Conservation (phyloP, 2,888 invertebrate genomes). For the Synanthedon tipuliformis region DNA sequence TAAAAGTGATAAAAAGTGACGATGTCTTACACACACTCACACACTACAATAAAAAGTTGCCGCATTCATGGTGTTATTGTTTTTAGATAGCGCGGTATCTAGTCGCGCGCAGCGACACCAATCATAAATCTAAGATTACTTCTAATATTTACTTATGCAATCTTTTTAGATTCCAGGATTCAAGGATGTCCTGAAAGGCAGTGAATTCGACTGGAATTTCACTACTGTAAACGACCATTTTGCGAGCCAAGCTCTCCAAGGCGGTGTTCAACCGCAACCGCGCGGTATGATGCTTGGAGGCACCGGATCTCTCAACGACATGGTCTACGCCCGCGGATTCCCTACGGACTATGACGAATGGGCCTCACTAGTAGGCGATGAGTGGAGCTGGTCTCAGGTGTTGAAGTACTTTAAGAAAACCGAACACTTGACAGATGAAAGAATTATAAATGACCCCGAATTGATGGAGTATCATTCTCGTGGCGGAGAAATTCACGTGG, state of each 20-base stretch:
- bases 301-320: constrained; percentile 46
- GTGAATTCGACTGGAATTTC: constrained; percentile 50
- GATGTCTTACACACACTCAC: too few species aligned
- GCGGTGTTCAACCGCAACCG: constrained; percentile 36
- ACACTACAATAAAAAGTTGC: too few species aligned
- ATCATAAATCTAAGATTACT: too few species aligned
- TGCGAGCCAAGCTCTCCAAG: constrained; percentile 34
- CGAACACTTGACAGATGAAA: constrained; percentile 41
- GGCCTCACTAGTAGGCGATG: constrained; percentile 27
- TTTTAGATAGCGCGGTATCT: too few species aligned
- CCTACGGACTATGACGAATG: constrained; percentile 49
- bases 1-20: too few species aligned
- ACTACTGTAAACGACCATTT: constrained; percentile 31
- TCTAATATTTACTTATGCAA: neutral
- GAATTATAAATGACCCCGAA: constrained; percentile 28
- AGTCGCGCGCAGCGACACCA: too few species aligned
- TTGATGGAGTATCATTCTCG: constrained; percentile 35
- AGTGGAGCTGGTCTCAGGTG: constrained; percentile 44
- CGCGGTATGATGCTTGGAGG: constrained; percentile 52
- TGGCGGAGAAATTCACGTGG: constrained; percentile 43
- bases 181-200: constrained; percentile 21
- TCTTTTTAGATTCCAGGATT: constrained; percentile 40
- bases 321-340: constrained; percentile 50
- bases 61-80: too few species aligned
- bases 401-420: constrained; percentile 47